A percentile compares a stretch with the other conserved stretches of the same genome.
Conservation (phyloP, 2,797 vertebrate species). For the Enteromius argenteus region DNA sequence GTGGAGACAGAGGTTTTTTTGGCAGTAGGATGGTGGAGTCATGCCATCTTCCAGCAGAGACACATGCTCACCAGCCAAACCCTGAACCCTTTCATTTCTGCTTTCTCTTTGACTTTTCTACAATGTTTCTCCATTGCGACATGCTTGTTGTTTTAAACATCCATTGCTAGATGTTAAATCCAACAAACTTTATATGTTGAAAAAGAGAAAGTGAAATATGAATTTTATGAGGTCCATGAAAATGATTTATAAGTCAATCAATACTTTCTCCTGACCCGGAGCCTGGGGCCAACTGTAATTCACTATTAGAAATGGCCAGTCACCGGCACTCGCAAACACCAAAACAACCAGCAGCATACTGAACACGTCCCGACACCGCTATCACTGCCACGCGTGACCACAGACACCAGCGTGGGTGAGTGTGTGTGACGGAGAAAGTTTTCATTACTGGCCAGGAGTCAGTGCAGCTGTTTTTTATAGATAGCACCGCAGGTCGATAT, state of each 20-base stretch:
- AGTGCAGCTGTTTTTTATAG: slow-evolving; percentile 64
- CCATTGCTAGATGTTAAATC: not conserved
- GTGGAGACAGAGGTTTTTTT: not conserved
- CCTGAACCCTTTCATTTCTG: not conserved
- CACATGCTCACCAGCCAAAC: not conserved
- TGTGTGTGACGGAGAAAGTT: slow-evolving; percentile 46
- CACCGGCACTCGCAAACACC: not conserved
- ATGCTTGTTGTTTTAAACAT: not conserved
- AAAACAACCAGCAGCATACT: slow-evolving; percentile 27
- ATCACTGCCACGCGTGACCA: slow-evolving; percentile 14
- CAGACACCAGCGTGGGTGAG: slow-evolving; percentile 14
- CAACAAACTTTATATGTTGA: slow-evolving; percentile 8
- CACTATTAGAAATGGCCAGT: slow-evolving; percentile 32
- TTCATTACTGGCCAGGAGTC: slow-evolving; percentile 58
- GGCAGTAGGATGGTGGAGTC: not conserved
- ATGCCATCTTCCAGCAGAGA: not conserved
- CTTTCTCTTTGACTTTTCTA: not conserved
- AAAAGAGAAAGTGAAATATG: slow-evolving; percentile 21
- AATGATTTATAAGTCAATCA: slow-evolving; percentile 43
- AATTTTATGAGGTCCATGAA: slow-evolving; percentile 35
- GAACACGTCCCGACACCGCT: not conserved
- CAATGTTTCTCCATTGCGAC: not conserved
- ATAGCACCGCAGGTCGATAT: slow-evolving; percentile 69
- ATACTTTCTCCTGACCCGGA: slow-evolving; percentile 20
- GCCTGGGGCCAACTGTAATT: slow-evolving; percentile 11